phyloP scores from a whole-genome alignment of 2,888 invertebrate genomes.

The Crocallis elinguaria region DNA sequence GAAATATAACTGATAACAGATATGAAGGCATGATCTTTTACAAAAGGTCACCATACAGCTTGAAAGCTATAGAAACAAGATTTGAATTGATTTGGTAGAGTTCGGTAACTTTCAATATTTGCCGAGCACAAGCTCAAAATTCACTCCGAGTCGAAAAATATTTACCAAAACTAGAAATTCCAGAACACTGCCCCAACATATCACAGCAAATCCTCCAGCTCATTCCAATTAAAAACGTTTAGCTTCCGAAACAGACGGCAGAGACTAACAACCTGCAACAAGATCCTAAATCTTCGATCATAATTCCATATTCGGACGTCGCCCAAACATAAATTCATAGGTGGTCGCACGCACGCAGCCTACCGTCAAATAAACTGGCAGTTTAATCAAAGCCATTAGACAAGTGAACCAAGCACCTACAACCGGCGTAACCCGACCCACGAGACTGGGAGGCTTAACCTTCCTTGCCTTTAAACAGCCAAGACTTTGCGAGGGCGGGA shows the following conservation, averaged over 20 bases:
- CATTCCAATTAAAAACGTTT: constrained; percentile 18
- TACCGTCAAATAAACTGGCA: constrained; percentile 84
- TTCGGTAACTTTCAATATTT: background rate
- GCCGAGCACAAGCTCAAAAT: too few relatives aligned
- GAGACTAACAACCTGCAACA: constrained; percentile 38
- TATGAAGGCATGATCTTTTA: too few relatives aligned
- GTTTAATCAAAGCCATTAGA: constrained; percentile 85
- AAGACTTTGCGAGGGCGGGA: constrained; percentile 47
- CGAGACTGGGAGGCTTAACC: constrained; percentile 53
- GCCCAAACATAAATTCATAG: constrained; percentile 82
- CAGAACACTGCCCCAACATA: background rate
- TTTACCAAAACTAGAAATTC: background rate
- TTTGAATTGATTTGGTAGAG: too few relatives aligned
- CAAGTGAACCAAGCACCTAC: constrained; percentile 81
- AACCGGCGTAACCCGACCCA: constrained; percentile 60
- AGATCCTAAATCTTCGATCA: constrained; percentile 69
- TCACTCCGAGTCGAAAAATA: background rate
- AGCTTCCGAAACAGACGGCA: constrained; percentile 7
- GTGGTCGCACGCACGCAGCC: constrained; percentile 79
- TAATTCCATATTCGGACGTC: constrained; percentile 72
- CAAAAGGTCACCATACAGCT: too few relatives aligned
- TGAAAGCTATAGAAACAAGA: too few relatives aligned
- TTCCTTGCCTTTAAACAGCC: constrained; percentile 38
- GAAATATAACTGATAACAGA: too few relatives aligned
- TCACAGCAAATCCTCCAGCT: background rate